A percentile compares a stretch with the other conserved stretches of the same genome.
Conservation (phyloP, 2,113 vertebrate genomes). For the Mobula hypostoma region DNA sequence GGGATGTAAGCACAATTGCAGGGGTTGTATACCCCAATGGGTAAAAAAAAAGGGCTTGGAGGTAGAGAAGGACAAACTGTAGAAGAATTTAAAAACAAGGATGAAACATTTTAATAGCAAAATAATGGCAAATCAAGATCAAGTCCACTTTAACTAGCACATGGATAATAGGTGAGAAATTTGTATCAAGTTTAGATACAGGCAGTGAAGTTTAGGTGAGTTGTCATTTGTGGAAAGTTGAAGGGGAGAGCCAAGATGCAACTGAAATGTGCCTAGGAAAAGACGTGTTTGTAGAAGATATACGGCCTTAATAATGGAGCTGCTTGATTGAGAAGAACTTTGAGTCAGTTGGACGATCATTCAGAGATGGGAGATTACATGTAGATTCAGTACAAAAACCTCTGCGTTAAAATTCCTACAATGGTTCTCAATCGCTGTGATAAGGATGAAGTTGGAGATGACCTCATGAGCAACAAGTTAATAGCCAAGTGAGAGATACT, state of each 20-base stretch:
- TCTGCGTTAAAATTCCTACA: neutral
- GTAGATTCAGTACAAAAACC: neutral
- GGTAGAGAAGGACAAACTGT: too few species aligned
- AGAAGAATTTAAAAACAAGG: too few species aligned
- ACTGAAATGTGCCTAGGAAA: neutral
- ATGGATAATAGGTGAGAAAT: too few species aligned
- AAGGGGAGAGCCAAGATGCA: neutral
- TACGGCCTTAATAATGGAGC: neutral
- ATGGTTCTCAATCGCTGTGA: neutral
- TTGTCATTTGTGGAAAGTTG: neutral
- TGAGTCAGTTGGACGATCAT: neutral
- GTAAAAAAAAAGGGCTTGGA: too few species aligned
- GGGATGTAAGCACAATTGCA: too few species aligned
- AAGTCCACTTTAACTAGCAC: too few species aligned
- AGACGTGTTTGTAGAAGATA: neutral
- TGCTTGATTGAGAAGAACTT: neutral
- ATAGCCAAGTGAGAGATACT: neutral
- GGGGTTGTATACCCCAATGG: too few species aligned
- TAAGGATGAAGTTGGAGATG: neutral
- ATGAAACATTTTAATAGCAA: too few species aligned
- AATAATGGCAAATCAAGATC: too few species aligned
- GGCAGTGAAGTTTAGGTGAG: too few species aligned
- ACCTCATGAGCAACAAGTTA: neutral
- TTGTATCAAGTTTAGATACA: too few species aligned
- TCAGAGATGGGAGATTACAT: neutral